phyloP scores from a whole-genome alignment of 2,113 vertebrate species.

The Edolisoma coerulescens region DNA sequence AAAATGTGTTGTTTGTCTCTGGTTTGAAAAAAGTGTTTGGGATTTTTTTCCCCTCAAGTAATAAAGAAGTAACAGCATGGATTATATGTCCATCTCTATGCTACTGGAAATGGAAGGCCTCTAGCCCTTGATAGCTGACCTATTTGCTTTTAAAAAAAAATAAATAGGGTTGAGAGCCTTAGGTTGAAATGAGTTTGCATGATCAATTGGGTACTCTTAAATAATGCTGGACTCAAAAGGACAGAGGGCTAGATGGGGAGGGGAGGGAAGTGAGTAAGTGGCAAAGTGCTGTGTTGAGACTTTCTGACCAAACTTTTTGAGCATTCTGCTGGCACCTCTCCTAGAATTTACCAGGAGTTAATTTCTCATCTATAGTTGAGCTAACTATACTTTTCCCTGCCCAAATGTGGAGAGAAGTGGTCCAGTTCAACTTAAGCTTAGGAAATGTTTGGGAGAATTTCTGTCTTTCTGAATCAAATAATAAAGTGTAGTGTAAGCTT shows the following conservation, averaged over 20 bases:
- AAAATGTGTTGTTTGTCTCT: neutral
- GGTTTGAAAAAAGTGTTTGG: neutral
- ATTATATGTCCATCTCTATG: neutral
- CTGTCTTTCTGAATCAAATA: neutral
- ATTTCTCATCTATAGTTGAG: neutral
- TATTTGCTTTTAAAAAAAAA: neutral
- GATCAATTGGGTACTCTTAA: neutral
- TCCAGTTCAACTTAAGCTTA: neutral
- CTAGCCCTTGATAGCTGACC: neutral
- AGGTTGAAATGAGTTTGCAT: neutral
- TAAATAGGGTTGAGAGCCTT: neutral
- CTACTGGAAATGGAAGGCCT: neutral
- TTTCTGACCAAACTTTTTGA: neutral
- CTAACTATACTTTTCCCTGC: neutral
- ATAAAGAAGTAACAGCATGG: neutral
- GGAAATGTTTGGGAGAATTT: neutral
- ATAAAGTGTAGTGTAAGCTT: neutral
- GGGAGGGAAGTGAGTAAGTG: neutral
- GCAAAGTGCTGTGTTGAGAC: neutral
- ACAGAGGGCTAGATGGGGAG: neutral
- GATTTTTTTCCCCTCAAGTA: neutral
- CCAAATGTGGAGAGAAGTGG: neutral
- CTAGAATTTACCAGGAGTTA: neutral
- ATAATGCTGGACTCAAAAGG: neutral
- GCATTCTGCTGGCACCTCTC: neutral